A percentile compares a stretch with the other conserved stretches of the same genome.
Evolutionary conservation across 2,888 invertebrate genomes (phyloP).

Genomic region (Epirrhoe tristata): DNA sequence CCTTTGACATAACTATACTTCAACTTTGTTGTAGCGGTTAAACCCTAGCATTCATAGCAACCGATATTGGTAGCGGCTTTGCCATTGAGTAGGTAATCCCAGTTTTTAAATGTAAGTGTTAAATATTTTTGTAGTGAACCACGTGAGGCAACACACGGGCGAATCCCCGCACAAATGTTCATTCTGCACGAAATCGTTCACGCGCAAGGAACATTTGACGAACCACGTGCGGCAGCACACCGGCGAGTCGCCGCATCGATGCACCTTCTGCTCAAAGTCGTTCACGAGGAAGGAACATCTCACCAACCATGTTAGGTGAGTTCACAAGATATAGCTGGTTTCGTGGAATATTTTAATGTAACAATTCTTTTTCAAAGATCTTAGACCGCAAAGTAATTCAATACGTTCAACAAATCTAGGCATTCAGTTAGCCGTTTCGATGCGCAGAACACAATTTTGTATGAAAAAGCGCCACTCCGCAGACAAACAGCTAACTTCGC

Average conservation of each 20-base stretch:
- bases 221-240: conserved; percentile 95
- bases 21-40: too few relatives aligned
- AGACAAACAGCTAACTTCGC: too few relatives aligned
- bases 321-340: conserved; percentile 16
- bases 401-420: too few relatives aligned
- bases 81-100: too few relatives aligned
- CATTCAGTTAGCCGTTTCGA: too few relatives aligned
- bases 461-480: too few relatives aligned
- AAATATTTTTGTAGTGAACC: conserved; percentile 81
- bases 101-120: background rate
- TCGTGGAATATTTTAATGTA: conserved; percentile 17
- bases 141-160: conserved; percentile 90
- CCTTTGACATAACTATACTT: too few relatives aligned
- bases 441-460: too few relatives aligned
- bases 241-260: conserved; percentile 94
- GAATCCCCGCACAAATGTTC: conserved; percentile 92
- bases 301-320: conserved; percentile 91
- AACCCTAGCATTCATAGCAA: too few relatives aligned
- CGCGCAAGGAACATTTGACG: conserved; percentile 92
- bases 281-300: conserved; percentile 95
- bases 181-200: conserved; percentile 92
- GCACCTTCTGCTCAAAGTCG: conserved; percentile 93
- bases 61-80: too few relatives aligned
- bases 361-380: too few relatives aligned
- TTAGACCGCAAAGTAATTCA: too few relatives aligned